Percentiles rank a stretch among this genome's conserved stretches.
Conservation (phyloP, 2,113 vertebrate species). For the Lipophrys pholis region DNA sequence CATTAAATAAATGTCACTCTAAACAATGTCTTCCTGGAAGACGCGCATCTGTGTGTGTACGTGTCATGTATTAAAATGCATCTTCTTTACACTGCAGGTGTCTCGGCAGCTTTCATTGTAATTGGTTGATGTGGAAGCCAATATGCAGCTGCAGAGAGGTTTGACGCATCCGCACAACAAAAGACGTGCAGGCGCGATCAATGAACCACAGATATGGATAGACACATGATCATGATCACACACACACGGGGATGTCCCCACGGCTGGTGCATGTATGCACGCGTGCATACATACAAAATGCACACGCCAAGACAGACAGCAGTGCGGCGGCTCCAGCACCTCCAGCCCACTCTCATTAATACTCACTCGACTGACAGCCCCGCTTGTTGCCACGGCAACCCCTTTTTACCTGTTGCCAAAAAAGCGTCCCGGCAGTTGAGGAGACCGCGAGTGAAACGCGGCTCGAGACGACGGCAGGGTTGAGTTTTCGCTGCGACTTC, state of each 20-base stretch:
- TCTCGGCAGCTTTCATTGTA: constrained; percentile 46
- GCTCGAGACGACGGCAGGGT: constrained; percentile 28
- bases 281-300: constrained; percentile 9
- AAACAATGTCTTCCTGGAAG: too few species aligned
- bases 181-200: constrained; percentile 6
- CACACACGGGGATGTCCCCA: constrained; percentile 4
- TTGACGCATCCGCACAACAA: constrained; percentile 35
- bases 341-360: constrained; percentile 59
- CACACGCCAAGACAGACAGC: neutral
- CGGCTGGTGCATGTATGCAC: neutral
- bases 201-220: neutral
- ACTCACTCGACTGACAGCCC: constrained; percentile 57
- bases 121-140: constrained; percentile 67
- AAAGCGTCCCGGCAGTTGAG: neutral
- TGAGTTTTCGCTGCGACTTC: constrained; percentile 3
- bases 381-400: constrained; percentile 73
- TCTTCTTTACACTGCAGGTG: constrained; percentile 26
- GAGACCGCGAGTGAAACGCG: constrained; percentile 30
- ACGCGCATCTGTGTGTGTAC: constrained; percentile 7
- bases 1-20: too few species aligned
- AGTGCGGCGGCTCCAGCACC: constrained; percentile 27
- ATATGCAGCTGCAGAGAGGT: constrained; percentile 25
- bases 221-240: neutral
- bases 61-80: neutral
- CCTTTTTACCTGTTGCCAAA: constrained; percentile 69